These are phyloP conservation scores for Pyralis farinalis DNA, from an alignment of 2,888 invertebrate species.

Conservation along the genomic window DNA sequence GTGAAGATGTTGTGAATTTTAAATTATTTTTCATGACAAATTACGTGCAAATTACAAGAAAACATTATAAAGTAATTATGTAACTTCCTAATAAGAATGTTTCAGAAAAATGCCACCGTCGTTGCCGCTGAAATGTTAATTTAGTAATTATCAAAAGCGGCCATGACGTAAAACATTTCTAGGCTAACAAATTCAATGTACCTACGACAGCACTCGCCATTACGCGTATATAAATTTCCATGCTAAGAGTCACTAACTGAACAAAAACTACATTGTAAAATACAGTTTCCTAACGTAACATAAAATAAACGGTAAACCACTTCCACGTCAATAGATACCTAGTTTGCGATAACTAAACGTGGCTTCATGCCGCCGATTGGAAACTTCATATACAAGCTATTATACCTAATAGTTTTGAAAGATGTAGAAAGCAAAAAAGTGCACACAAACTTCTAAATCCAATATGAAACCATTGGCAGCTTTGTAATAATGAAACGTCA, in stretches of 20 bases:
- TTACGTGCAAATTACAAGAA: neutral
- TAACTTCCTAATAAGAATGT: constrained; percentile 6
- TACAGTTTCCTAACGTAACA: constrained; percentile 63
- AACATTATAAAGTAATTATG: neutral
- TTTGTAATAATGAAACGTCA: constrained; percentile 12
- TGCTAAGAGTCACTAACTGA: constrained; percentile 45
- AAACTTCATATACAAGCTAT: neutral
- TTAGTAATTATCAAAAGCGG: neutral
- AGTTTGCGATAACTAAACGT: constrained; percentile 53
- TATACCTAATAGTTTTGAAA: neutral
- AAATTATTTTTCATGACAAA: neutral
- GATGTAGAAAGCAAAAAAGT: constrained; percentile 9
- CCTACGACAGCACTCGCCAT: constrained; percentile 22
- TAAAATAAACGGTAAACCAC: constrained; percentile 62
- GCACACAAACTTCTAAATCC: neutral
- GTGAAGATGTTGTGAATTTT: neutral
- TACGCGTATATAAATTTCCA: constrained; percentile 42
- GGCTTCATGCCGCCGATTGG: constrained; percentile 29
- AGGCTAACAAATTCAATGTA: constrained; percentile 13
- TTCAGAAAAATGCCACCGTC: neutral
- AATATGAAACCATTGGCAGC: constrained; percentile 1
- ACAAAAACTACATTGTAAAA: constrained; percentile 59
- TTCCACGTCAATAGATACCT: constrained; percentile 49
- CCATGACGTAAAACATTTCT: constrained; percentile 5
- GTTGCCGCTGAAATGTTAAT: constrained; percentile 1